phyloP scores from a whole-genome alignment of 2,888 invertebrate genomes.

The Drosophila diplacantha region DNA sequence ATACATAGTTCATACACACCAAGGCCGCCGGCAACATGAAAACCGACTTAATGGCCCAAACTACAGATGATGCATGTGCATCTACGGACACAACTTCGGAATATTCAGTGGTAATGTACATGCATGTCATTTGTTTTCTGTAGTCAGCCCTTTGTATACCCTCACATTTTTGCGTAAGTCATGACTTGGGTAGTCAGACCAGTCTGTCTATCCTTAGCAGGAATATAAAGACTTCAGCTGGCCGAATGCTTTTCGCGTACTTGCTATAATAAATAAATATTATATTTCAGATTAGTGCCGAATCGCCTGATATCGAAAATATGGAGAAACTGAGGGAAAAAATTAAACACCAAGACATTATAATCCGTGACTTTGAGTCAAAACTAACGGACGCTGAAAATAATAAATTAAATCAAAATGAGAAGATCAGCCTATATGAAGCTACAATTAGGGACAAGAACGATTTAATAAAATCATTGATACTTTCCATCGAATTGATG shows the following conservation, averaged over 20 bases:
- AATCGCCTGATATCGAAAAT: neutral
- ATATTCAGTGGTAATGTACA: neutral
- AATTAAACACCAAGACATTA: neutral
- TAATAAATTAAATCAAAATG: neutral
- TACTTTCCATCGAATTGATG: neutral
- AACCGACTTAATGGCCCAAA: neutral
- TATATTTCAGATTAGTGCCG: neutral
- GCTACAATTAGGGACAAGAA: neutral
- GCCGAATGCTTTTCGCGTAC: neutral
- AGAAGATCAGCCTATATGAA: slow-evolving; percentile 5
- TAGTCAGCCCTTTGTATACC: neutral
- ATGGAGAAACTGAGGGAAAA: neutral
- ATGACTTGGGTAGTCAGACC: neutral
- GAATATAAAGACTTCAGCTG: neutral
- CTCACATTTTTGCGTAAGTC: neutral
- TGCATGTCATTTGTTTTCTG: no score
- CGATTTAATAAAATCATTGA: neutral
- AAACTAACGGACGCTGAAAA: slow-evolving; percentile 1
- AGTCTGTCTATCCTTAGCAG: neutral
- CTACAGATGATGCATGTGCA: neutral
- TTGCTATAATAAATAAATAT: no score
- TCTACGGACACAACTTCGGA: neutral
- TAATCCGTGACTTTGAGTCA: neutral
- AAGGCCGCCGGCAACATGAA: neutral
- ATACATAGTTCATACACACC: neutral